Evolutionary conservation across 1,140 invertebrate genomes (phyloP).

Genomic region (Thereuonema tuberculata): DNA sequence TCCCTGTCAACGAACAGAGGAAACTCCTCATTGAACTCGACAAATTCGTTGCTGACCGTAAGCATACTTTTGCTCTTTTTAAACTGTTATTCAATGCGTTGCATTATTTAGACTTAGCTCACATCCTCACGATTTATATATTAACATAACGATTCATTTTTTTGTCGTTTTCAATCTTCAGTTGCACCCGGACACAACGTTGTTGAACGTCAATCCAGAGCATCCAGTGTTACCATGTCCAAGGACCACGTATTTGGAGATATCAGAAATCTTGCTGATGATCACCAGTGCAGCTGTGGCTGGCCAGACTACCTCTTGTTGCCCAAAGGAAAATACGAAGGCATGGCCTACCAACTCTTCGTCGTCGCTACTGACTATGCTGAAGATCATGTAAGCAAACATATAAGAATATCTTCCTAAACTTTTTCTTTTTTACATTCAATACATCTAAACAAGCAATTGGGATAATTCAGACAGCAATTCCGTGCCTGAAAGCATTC

Average conservation of each 20-base stretch:
- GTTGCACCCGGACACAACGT: slow-evolving; percentile 14
- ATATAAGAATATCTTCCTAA: not conserved
- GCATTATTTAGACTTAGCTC: no score
- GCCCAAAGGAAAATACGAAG: slow-evolving; percentile 39
- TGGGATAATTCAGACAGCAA: no score
- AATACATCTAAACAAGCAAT: no score
- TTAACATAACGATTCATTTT: no score
- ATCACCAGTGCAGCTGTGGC: slow-evolving; percentile 37
- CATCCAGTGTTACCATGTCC: slow-evolving; percentile 15
- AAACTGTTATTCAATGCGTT: no score
- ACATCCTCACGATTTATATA: no score
- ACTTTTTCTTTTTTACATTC: no score
- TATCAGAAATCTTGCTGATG: slow-evolving; percentile 10
- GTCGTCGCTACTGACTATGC: slow-evolving; percentile 30
- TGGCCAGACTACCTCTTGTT: slow-evolving; percentile 44
- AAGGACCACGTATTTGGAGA: slow-evolving; percentile 9
- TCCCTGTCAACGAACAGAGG: slow-evolving; percentile 42
- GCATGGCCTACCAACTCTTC: slow-evolving; percentile 34
- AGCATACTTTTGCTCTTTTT: no score
- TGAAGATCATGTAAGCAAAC: slow-evolving; percentile 22
- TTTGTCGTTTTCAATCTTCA: not conserved
- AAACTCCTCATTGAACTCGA: slow-evolving; percentile 52
- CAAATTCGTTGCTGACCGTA: slow-evolving; percentile 37
- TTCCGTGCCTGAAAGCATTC: no score
- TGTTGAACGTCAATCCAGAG: slow-evolving; percentile 4